A percentile compares a stretch with the other conserved stretches of the same genome.
phyloP scores from a whole-genome alignment of 1,140 invertebrate genomes.

The Zaprionus inermis region DNA sequence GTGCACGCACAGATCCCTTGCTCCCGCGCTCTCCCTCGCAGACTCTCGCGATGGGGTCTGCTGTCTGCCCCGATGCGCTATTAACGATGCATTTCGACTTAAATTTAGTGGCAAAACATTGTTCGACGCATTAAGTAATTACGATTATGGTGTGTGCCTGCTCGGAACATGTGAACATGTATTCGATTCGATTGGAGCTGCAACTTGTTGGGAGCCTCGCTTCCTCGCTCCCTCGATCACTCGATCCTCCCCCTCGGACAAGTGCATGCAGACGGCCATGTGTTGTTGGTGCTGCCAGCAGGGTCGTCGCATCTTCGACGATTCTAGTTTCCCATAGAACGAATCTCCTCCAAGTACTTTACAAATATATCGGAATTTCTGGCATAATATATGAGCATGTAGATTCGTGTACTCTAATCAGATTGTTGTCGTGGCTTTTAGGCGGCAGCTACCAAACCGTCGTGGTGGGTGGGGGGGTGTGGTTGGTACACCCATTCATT shows the following conservation, averaged over 20 bases:
- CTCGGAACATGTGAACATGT: conserved; percentile 26
- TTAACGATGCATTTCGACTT: conserved; percentile 63
- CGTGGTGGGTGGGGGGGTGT: too few species aligned
- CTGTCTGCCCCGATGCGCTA: background rate
- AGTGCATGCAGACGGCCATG: conserved; percentile 22
- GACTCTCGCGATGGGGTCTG: background rate
- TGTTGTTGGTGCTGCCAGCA: too few species aligned
- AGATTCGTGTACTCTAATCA: background rate
- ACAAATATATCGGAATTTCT: background rate
- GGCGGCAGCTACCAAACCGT: too few species aligned
- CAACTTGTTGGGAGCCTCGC: conserved; percentile 32
- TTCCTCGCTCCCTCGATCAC: too few species aligned
- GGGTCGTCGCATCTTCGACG: too few species aligned
- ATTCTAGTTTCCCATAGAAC: background rate
- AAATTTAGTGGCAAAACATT: conserved; percentile 61
- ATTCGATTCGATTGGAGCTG: conserved; percentile 44
- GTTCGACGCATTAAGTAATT: conserved; percentile 52
- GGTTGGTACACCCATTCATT: conserved; percentile 3
- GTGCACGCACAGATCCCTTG: conserved; percentile 18
- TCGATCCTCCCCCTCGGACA: background rate
- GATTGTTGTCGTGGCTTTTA: background rate
- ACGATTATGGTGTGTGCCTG: conserved; percentile 43
- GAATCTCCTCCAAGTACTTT: background rate
- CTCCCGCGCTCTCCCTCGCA: background rate
- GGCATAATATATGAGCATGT: background rate